Evolutionary conservation across 2,113 vertebrate species (phyloP).

Genomic region (Pseudolaguvia tuberculata): DNA sequence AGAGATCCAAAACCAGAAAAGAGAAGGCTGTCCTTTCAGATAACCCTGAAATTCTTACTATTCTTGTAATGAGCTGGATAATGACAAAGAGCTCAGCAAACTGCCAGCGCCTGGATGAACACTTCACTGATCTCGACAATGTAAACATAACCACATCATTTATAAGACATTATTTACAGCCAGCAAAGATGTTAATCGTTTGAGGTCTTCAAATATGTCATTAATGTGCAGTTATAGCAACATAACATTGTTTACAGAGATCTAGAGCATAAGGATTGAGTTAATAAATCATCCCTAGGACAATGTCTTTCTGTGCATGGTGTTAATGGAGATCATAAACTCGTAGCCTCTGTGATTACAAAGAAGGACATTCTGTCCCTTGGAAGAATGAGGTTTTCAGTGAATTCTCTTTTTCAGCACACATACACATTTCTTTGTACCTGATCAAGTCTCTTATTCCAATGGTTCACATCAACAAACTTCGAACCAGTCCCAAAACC

Average conservation of each 20-base stretch:
- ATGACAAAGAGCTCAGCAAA: not conserved
- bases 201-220: not conserved
- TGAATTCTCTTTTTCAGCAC: too few species aligned
- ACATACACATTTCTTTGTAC: not conserved
- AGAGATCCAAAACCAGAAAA: not conserved
- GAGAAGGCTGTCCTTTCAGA: slow-evolving; percentile 2
- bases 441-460: not conserved
- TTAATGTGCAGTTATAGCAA: not conserved
- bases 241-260: not conserved
- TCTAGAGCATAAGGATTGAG: not conserved
- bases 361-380: slow-evolving; percentile 3
- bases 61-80: slow-evolving; percentile 28
- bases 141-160: not conserved
- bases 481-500: too few species aligned
- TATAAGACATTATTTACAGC: not conserved
- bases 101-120: not conserved
- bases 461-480: too few species aligned
- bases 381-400: not conserved
- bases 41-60: slow-evolving; percentile 18
- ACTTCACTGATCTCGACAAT: not conserved
- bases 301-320: not conserved
- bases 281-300: not conserved
- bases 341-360: not conserved
- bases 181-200: not conserved
- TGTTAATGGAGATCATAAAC: slow-evolving; percentile 6